Conservation (phyloP, 2,888 invertebrate genomes). For the Tenthredo amoena region DNA sequence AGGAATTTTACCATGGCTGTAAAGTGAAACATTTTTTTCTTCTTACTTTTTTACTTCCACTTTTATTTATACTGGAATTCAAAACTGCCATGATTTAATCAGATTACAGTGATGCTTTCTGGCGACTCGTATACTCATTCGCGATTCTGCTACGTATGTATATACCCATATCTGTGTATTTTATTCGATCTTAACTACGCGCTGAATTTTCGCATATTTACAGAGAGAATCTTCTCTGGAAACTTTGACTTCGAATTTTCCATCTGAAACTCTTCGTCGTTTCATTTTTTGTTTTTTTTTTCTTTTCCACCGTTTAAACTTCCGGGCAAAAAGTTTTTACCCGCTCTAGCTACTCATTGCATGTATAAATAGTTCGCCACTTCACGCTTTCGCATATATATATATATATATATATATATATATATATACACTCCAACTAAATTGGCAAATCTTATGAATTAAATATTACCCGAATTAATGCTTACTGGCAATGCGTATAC, state of each 20-base stretch:
- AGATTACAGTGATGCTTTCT: not conserved
- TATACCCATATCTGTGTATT: not conserved
- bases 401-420: not conserved
- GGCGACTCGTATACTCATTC: not conserved
- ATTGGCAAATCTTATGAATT: constrained; percentile 38
- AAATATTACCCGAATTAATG: constrained; percentile 9
- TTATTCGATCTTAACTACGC: not conserved
- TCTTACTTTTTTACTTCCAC: not conserved
- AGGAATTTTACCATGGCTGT: constrained; percentile 1
- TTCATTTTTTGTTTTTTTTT: not conserved
- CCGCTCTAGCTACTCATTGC: not conserved
- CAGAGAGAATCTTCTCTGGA: not conserved
- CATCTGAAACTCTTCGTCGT: not conserved
- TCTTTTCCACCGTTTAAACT: not conserved
- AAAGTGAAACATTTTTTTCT: not conserved
- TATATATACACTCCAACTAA: not conserved
- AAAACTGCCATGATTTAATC: not conserved
- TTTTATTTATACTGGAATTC: not conserved
- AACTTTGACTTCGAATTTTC: constrained; percentile 2
- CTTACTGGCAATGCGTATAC: not conserved
- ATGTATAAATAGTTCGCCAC: constrained; percentile 28
- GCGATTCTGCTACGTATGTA: not conserved
- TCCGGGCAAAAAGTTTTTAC: not conserved
- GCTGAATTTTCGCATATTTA: not conserved
- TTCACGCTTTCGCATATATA: not conserved